A percentile compares a stretch with the other conserved stretches of the same genome.
These are phyloP conservation scores for Ditylenchus weischeri DNA, from an alignment of 2,888 invertebrate species.

Conservation along the genomic window DNA sequence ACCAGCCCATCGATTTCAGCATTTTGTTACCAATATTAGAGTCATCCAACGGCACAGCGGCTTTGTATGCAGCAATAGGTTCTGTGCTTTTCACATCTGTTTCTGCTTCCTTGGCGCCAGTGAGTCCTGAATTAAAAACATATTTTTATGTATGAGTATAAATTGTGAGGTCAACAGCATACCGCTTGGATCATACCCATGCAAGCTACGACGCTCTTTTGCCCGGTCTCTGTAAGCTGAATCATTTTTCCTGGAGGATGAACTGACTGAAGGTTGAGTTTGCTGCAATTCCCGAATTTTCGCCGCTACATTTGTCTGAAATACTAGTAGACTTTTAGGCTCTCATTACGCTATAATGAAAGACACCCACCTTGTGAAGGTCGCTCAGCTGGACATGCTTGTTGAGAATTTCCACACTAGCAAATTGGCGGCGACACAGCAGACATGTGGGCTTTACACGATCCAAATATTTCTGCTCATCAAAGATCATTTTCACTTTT, in stretches of 20 bases:
- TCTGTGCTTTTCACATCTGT: constrained; percentile 19
- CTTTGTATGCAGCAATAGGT: too few species aligned
- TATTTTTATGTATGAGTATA: not conserved
- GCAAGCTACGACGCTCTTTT: constrained; percentile 87
- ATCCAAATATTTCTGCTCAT: constrained; percentile 66
- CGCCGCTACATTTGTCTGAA: too few species aligned
- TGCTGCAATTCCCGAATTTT: too few species aligned
- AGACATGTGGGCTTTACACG: constrained; percentile 84
- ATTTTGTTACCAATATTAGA: constrained; percentile 88
- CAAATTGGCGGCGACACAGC: constrained; percentile 89
- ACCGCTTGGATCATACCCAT: constrained; percentile 65
- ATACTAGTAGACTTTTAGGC: too few species aligned
- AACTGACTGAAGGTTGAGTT: not conserved
- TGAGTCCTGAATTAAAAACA: constrained; percentile 18
- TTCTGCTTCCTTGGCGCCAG: constrained; percentile 15
- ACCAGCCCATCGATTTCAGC: constrained; percentile 98
- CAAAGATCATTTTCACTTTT: constrained; percentile 73
- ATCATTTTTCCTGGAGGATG: not conserved
- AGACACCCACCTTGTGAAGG: too few species aligned
- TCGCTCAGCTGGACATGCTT: too few species aligned
- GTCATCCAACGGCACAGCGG: constrained; percentile 43
- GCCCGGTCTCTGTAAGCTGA: constrained; percentile 83
- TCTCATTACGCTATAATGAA: too few species aligned
- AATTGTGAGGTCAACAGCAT: not conserved
- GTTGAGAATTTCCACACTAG: too few species aligned